Conservation (phyloP, 1,140 invertebrate species). For the Magallana gigas region DNA sequence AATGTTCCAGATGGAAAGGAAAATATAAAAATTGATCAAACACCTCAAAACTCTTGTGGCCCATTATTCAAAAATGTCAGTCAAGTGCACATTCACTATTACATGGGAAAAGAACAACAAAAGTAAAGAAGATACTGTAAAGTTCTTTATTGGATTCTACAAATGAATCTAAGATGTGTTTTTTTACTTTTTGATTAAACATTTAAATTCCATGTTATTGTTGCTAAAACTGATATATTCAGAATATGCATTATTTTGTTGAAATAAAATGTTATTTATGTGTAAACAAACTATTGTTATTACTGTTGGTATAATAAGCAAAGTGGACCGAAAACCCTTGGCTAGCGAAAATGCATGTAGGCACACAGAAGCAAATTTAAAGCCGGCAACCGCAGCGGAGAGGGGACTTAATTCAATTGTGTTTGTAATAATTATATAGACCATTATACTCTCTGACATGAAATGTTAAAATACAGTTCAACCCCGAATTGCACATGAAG, state of each 20-base stretch:
- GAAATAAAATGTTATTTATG: slow-evolving; percentile 6
- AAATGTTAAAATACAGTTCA: too few species aligned
- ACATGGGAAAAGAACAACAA: slow-evolving; percentile 6
- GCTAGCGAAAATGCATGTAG: too few species aligned
- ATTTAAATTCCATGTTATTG: slow-evolving; percentile 1
- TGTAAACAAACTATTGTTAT: background rate
- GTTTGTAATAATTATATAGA: too few species aligned
- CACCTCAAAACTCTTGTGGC: background rate
- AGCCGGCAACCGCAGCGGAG: too few species aligned
- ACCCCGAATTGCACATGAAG: too few species aligned
- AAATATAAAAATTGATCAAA: background rate
- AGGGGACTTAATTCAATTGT: too few species aligned
- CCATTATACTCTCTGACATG: too few species aligned
- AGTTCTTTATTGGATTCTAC: background rate
- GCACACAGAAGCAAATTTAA: too few species aligned
- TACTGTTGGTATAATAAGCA: too few species aligned
- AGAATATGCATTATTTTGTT: background rate
- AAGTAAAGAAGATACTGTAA: background rate
- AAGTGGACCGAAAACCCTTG: too few species aligned
- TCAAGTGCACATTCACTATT: slow-evolving; percentile 20
- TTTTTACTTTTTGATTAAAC: background rate
- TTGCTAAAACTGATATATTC: background rate
- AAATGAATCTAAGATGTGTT: background rate
- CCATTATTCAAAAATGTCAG: slow-evolving; percentile 16
- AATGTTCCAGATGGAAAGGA: background rate